A percentile compares a stretch with the other conserved stretches of the same genome.
Conservation (phyloP, 2,888 invertebrate species). For the Pterobdella sp. region DNA sequence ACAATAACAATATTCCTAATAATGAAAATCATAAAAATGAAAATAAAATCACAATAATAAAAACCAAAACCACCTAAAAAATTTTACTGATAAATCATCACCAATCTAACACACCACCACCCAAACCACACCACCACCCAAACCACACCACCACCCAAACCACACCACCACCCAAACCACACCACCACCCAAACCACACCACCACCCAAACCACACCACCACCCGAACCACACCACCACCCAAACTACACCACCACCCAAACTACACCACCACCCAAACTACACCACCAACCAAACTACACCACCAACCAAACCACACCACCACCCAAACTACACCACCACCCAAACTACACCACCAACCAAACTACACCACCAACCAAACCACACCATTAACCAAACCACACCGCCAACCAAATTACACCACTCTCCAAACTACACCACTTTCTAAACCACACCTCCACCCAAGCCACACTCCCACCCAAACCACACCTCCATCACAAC, state of each 20-base stretch:
- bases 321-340: neutral
- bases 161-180: neutral
- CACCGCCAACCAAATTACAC: neutral
- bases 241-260: neutral
- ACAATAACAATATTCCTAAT: no score
- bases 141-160: neutral
- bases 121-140: no score
- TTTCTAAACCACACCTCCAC: neutral
- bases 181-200: neutral
- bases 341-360: neutral
- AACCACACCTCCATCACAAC: neutral
- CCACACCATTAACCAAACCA: neutral
- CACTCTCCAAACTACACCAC: neutral
- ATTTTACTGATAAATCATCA: no score
- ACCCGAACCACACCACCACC: neutral
- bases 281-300: neutral
- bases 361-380: neutral
- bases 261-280: neutral
- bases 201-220: neutral
- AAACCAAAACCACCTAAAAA: no score
- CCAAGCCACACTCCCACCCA: neutral
- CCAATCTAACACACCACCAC: no score
- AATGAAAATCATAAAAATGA: no score
- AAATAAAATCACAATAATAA: no score
- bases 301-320: neutral